Evolutionary conservation across 2,113 vertebrate genomes (phyloP), one percentile per base, ranked within the genome.

Genomic region (Calypte anna): DNA sequence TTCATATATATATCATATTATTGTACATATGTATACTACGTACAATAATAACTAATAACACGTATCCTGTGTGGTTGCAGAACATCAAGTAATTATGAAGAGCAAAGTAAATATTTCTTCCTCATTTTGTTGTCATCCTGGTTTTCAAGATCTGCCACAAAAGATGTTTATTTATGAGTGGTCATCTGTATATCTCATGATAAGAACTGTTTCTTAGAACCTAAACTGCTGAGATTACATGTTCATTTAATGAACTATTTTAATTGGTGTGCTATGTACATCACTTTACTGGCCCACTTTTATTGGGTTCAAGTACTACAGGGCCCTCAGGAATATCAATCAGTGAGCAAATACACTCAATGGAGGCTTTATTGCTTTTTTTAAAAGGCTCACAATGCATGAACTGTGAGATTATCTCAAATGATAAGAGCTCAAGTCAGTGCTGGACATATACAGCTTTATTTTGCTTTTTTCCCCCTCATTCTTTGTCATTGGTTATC

Each of bases 401-500:
- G 14, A 75, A 38, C 46, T 66, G n/a, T 55, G 66, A 3, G 82
- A 48, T 93, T 96, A 90, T n/a, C 75, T 76, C 36, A 61, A 81
- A 91, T 73, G 92, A 84, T 96, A 97, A 95, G 70, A 76, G 75
- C 81, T 70, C 1, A 2, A 73, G 54, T 54, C 62, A 43, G 53
- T 23, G 70, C 63, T 48, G 70, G 63, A 74, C 55, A 63, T 58
- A 85, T 14, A 12, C 55, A 74, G 43, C 33, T 28, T 74, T 27
- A 44, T 86, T 93, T 77, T 74, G 28, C n/a, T 94, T 86, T 88
- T 78, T 76, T 70, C n/a, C 31, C 23, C 23, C 21, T 44, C 59
- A 19, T 67, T 90, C 85, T 88, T 76, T 83, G 76, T 59, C 59
- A 59, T 17, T 73, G 36, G 85, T 97, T 95, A 94, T 95, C 94